phyloP scores from a whole-genome alignment of 2,113 vertebrate genomes.

The Pelecanoides urinatrix region DNA sequence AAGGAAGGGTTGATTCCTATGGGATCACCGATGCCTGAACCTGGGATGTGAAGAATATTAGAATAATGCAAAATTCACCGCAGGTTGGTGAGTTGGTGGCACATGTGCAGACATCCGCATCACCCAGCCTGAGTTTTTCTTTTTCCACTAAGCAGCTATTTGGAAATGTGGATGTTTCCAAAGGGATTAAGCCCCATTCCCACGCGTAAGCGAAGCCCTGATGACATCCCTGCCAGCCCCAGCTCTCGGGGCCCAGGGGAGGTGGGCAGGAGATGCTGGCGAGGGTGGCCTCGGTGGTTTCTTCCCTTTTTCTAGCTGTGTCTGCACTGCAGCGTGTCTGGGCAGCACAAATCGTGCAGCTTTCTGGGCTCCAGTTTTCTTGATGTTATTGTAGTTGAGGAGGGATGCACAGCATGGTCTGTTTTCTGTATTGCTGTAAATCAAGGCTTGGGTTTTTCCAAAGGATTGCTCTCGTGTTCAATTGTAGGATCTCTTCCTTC shows the following conservation, averaged over 20 bases:
- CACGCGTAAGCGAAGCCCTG: accelerated
- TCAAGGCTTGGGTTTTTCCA: not conserved
- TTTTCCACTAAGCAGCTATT: not conserved
- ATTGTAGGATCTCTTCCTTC: not conserved
- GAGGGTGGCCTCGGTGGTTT: not conserved
- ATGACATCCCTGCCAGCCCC: not conserved
- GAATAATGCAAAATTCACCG: not conserved
- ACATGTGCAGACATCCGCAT: not conserved
- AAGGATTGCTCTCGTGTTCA: not conserved
- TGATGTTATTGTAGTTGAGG: not conserved
- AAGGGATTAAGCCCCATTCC: not conserved
- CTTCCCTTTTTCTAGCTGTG: not conserved
- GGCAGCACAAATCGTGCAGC: not conserved
- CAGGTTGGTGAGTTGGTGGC: not conserved
- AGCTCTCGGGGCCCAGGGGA: not conserved
- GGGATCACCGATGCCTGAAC: not conserved
- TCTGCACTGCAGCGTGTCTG: not conserved
- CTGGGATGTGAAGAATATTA: not conserved
- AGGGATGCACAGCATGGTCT: not conserved
- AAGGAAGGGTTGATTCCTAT: not conserved
- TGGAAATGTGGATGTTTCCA: not conserved
- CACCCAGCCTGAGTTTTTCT: not conserved
- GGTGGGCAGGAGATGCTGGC: not conserved
- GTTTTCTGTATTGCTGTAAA: not conserved
- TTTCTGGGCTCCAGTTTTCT: not conserved